These are phyloP conservation scores for Myotis findleyi DNA, from an alignment of 2,797 vertebrate genomes.

Conservation along the genomic window DNA sequence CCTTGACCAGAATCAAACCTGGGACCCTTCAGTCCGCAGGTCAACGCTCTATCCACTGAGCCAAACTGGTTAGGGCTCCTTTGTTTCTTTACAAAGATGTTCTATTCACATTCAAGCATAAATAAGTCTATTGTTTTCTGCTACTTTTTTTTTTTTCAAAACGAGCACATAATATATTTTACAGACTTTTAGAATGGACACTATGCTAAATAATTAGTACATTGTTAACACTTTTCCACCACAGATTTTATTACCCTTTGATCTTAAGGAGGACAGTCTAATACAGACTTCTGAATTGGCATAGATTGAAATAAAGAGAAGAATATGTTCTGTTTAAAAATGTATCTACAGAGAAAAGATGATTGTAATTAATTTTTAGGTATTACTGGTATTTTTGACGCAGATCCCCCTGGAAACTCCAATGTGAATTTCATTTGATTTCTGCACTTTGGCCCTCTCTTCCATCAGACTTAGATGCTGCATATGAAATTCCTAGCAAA, in stretches of 20 bases:
- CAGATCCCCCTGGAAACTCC: slow-evolving; percentile 66
- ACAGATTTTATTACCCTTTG: background rate
- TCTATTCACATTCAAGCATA: too few species aligned
- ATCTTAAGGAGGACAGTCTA: background rate
- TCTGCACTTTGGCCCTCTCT: slow-evolving; percentile 88
- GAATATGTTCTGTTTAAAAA: background rate
- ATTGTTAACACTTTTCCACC: background rate
- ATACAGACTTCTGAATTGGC: background rate
- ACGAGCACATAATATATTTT: background rate
- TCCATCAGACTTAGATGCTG: slow-evolving; percentile 89
- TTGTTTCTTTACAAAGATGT: too few species aligned
- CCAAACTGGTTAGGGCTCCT: too few species aligned
- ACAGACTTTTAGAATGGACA: background rate
- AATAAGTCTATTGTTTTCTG: too few species aligned
- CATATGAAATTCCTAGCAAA: slow-evolving; percentile 86
- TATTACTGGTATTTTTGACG: slow-evolving; percentile 89
- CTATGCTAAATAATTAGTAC: background rate
- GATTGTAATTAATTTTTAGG: background rate
- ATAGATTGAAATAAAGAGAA: background rate
- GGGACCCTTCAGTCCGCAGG: too few species aligned
- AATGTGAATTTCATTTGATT: slow-evolving; percentile 83
- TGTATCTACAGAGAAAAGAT: background rate
- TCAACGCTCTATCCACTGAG: too few species aligned
- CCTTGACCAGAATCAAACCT: too few species aligned
- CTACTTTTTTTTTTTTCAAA: background rate